Percentiles rank a stretch among this genome's conserved stretches.
These are phyloP conservation scores for Yoshiicerus persimilis DNA, from an alignment of 1,140 invertebrate species.

Conservation along the genomic window DNA sequence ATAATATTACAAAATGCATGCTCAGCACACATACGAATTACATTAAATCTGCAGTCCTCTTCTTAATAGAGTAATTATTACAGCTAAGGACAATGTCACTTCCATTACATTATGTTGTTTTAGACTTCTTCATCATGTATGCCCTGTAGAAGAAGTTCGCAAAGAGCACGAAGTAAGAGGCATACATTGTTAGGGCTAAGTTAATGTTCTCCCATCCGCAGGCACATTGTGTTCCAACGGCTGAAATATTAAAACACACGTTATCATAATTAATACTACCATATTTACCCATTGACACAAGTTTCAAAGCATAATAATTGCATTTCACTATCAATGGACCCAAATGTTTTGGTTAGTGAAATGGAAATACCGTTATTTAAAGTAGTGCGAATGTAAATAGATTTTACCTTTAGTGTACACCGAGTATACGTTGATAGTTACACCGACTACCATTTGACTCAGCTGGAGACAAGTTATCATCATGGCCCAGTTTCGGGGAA, in stretches of 20 bases:
- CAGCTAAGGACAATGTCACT: not conserved
- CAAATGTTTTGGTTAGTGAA: no score
- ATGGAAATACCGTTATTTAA: not conserved
- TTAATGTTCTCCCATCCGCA: constrained; percentile 51
- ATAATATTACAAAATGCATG: not conserved
- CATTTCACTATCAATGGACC: not conserved
- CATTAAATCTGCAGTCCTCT: not conserved
- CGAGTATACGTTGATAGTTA: constrained; percentile 48
- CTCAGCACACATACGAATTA: not conserved
- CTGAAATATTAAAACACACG: constrained; percentile 2
- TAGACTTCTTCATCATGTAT: constrained; percentile 57
- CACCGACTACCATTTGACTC: constrained; percentile 82
- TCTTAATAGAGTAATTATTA: not conserved
- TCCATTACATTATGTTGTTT: not conserved
- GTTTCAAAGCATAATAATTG: not conserved
- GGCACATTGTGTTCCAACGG: constrained; percentile 21
- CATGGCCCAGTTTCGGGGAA: constrained; percentile 65
- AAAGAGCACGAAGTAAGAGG: constrained; percentile 88
- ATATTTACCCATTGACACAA: not conserved
- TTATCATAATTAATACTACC: not conserved
- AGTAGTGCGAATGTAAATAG: not conserved
- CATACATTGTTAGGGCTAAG: constrained; percentile 82
- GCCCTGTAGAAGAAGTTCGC: constrained; percentile 86
- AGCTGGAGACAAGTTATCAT: constrained; percentile 89
- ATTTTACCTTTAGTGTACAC: constrained; percentile 42